A percentile compares a stretch with the other conserved stretches of the same genome.
These are phyloP conservation scores for Spilogale gracilis DNA, from an alignment of 2,113 vertebrate genomes.

Conservation along the genomic window DNA sequence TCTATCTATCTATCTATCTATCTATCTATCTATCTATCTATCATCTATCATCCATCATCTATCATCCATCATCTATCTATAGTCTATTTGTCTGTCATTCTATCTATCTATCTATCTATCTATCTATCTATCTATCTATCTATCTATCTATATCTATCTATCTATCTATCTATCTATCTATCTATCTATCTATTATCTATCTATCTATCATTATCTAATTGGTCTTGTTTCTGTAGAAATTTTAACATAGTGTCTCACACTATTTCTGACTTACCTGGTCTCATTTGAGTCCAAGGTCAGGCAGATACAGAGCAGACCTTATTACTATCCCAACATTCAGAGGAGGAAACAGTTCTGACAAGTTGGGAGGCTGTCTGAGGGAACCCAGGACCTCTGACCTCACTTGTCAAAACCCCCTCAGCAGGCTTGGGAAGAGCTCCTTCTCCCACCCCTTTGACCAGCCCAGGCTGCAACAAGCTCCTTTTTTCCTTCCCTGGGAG, in stretches of 20 bases:
- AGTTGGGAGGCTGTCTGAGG: neutral
- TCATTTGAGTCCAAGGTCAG: neutral
- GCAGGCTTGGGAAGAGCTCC: neutral
- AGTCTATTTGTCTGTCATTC: too few relatives aligned
- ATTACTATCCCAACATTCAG: neutral
- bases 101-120: too few relatives aligned
- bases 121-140: too few relatives aligned
- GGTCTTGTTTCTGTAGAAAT: neutral
- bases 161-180: too few relatives aligned
- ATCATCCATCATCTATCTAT: too few relatives aligned
- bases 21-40: too few relatives aligned
- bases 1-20: too few relatives aligned
- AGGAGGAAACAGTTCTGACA: neutral
- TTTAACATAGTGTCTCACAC: neutral
- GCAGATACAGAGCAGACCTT: too few relatives aligned
- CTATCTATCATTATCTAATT: too few relatives aligned
- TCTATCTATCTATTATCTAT: too few relatives aligned
- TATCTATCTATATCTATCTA: too few relatives aligned
- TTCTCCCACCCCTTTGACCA: neutral
- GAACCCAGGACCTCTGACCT: neutral
- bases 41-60: too few relatives aligned
- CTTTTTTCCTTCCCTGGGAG: neutral
- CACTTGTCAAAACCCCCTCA: neutral
- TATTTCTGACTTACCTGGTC: neutral
- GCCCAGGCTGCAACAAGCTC: fast-evolving